Evolutionary conservation across 2,797 vertebrate species (phyloP).

Genomic region (Malacoraja senta): DNA sequence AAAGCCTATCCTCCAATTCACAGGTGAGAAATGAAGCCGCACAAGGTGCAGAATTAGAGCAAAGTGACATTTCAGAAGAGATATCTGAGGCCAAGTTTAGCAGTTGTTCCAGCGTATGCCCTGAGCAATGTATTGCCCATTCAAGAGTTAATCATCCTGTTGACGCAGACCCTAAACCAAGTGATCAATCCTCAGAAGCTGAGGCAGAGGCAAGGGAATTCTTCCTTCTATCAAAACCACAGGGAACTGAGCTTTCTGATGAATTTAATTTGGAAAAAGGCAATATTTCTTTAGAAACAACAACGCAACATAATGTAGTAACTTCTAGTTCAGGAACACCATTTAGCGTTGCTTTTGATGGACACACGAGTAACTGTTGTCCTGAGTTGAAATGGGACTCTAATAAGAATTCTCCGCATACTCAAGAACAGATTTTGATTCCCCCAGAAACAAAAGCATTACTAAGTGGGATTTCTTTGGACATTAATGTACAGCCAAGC

Average conservation of each 20-base stretch:
- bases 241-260: neutral
- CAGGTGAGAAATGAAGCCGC: constrained; percentile 55
- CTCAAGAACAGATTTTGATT: constrained; percentile 17
- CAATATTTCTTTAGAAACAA: neutral
- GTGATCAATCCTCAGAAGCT: neutral
- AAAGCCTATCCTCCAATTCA: constrained; percentile 41
- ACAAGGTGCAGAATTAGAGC: constrained; percentile 55
- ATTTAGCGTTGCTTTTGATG: neutral
- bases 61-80: constrained; percentile 47
- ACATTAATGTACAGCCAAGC: neutral
- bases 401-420: neutral
- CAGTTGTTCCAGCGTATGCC: neutral
- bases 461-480: constrained; percentile 9
- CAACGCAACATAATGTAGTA: neutral
- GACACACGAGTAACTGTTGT: neutral
- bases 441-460: neutral
- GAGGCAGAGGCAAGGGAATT: neutral
- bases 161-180: neutral
- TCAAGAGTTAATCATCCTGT: neutral
- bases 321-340: neutral
- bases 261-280: constrained; percentile 10
- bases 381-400: neutral
- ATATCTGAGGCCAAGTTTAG: constrained; percentile 19
- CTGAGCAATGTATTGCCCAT: neutral
- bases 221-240: neutral